Evolutionary conservation across 2,113 vertebrate species (phyloP), one percentile per base, ranked within the genome.

Genomic region (Solea solea): DNA sequence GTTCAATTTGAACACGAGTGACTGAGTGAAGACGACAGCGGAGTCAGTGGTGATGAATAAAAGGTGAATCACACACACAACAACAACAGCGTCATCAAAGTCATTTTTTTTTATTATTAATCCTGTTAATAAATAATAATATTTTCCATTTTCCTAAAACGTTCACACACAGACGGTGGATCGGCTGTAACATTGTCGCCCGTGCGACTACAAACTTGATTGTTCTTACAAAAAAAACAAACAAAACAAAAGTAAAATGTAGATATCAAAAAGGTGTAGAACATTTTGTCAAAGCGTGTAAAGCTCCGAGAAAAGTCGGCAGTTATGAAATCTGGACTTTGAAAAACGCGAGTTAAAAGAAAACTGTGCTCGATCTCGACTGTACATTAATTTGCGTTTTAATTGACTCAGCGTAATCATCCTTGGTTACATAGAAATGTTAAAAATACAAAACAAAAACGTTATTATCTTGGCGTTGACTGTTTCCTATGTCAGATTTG

Each of bases 121-220:
- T 80, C 79, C 63, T 86, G 83, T 88, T 89, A 89, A 92, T 90
- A 91, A 91, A 90, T 88, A 85, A 27, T 46, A 25, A 7, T 85
- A 81, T 89, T 70, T 39, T 64, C 21, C 14, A 40, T 57, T 74
- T 42, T 72, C 51, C 72, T 77, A 81, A 88, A 90, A 77, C 81
- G 44, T 64, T 83, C 1, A 51, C 64, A 51, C 64, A 81, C 60
- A 69, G n/a, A 80, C 64, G 50, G 44, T 52, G 56, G 50, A 83
- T 50, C 57, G 46, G 28, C 52, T 4, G 14, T 59, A 67, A 54
- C 65, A 64, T 56, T 55, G 54, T 80, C 50, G 28, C 58, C 67
- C 11, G 13, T 40, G 67, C n/a, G 64, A 64, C 68, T 64, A 73
- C 50, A 72, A 64, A 74, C 55, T 1, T 6, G 34, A 34, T 34